A percentile compares a stretch with the other conserved stretches of the same genome.
phyloP scores from a whole-genome alignment of 1,140 invertebrate species.

The Heliothis subflexa region DNA sequence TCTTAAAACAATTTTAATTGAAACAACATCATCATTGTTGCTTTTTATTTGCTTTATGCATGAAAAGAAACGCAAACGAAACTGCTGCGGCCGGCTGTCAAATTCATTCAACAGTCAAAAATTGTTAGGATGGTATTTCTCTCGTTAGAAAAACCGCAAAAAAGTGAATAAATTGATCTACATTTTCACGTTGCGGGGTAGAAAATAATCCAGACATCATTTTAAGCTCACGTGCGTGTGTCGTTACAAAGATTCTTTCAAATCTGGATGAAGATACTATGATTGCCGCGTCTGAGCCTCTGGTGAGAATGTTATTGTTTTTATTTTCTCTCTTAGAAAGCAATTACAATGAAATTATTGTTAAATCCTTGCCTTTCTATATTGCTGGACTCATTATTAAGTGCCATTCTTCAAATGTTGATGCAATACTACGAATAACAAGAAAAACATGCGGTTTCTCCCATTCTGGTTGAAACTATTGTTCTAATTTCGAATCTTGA shows the following conservation, averaged over 20 bases:
- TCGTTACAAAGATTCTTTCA: slow-evolving; percentile 70
- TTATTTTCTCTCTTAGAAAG: slow-evolving; percentile 26
- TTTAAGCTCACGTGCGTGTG: slow-evolving; percentile 38
- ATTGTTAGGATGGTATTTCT: neutral
- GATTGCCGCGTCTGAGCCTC: slow-evolving; percentile 93
- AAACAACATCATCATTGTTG: too few relatives aligned
- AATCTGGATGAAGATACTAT: slow-evolving; percentile 93
- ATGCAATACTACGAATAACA: neutral
- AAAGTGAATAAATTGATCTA: neutral
- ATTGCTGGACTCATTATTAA: too few relatives aligned
- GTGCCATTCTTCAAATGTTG: too few relatives aligned
- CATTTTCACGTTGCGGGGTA: neutral
- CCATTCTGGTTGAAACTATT: neutral
- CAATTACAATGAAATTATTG: neutral
- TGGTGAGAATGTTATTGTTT: slow-evolving; percentile 87
- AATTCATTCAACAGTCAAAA: slow-evolving; percentile 2
- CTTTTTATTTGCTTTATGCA: neutral
- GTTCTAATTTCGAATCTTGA: too few relatives aligned
- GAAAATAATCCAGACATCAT: slow-evolving; percentile 17
- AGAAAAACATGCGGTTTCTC: neutral
- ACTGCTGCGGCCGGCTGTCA: slow-evolving; percentile 15
- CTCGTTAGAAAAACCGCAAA: slow-evolving; percentile 1
- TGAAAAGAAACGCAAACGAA: neutral
- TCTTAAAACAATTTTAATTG: too few relatives aligned
- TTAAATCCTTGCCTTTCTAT: neutral